Base-by-base conservation (phyloP, 2,888 invertebrate species). In the Mallateleia sp. region DNA sequence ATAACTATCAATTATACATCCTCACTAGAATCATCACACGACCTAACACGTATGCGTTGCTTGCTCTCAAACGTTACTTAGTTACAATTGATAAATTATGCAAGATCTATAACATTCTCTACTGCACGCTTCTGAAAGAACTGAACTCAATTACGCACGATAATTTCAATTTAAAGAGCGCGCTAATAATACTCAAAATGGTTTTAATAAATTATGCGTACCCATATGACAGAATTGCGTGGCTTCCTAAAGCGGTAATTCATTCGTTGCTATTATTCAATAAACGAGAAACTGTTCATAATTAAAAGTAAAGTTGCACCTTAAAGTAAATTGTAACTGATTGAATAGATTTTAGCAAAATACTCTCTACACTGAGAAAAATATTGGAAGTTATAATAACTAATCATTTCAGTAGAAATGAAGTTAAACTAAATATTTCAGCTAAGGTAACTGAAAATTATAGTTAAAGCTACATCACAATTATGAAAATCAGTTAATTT, bases 1-100 rank as follows among this genome's bases (percentile, higher is more conserved):
- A 85, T 85, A 80, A 60, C 87, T 74, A 89, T 89, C 87, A 85
- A 89, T 89, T 88, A 89, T 88, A 84, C 78, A 89, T 88, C 75
- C 86, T 56, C 66, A 60, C 74, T 75, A 50, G 78, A 80, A 47
- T 81, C 87, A 81, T 88, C 83, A 74, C 79, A 62, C 82, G 47
- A 66, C 56, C 83, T 72, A 67, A 81, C 58, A 72, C 66, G 77
- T 54, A 47, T 18, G 42, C 34, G 22, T n/a, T 15, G 15, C n/a
- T 20, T n/a, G 20, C 64, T 20, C 60, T 54, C 77, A 50, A 56
- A 80, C 38, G 67, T 74, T 74, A 85, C 74, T 83, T 75, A 77
- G 69, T 83, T 64, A 81, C 60, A 77, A 25, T 25, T 71, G 38
- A 18, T 52, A 47, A 69, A 72, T 80, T 72, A 80, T 78, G 54